Percentiles rank a stretch among this genome's conserved stretches.
Evolutionary conservation across 2,113 vertebrate species (phyloP).

Genomic region (Crotalus helleri): DNA sequence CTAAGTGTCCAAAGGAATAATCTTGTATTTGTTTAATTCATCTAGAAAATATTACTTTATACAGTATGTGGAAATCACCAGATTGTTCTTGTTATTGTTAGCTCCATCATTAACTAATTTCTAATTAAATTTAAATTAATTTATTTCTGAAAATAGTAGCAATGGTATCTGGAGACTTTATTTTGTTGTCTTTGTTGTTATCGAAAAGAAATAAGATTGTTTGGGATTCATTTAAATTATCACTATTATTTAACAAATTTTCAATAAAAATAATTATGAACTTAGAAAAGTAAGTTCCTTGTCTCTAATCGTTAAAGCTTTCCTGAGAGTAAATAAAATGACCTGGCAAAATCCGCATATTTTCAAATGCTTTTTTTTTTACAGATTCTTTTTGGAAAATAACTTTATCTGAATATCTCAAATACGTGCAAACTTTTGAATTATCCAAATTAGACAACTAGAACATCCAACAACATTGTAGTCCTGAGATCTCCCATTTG

Average conservation of each 20-base stretch:
- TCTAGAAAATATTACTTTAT: slow-evolving; percentile 22
- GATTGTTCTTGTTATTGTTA: not conserved
- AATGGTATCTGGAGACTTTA: not conserved
- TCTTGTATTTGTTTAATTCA: slow-evolving; percentile 38
- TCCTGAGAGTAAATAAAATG: not conserved
- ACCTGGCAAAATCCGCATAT: not conserved
- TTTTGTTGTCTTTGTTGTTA: not conserved
- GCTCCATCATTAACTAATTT: not conserved
- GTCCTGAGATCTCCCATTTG: not conserved
- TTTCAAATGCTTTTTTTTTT: not conserved
- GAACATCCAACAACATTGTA: not conserved
- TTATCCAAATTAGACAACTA: not conserved
- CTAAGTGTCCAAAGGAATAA: slow-evolving; percentile 27
- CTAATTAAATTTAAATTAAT: not conserved
- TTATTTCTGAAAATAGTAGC: not conserved
- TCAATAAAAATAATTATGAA: too few relatives aligned
- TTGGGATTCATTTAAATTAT: not conserved
- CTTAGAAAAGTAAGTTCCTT: not conserved
- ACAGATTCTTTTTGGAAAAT: not conserved
- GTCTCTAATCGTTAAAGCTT: not conserved
- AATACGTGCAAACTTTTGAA: not conserved
- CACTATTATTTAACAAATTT: too few relatives aligned
- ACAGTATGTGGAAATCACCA: slow-evolving; percentile 40
- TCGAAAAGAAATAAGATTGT: not conserved
- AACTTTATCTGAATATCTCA: not conserved